Base-by-base conservation (phyloP, 2,888 invertebrate species). In the Amblyteles armatorius region DNA sequence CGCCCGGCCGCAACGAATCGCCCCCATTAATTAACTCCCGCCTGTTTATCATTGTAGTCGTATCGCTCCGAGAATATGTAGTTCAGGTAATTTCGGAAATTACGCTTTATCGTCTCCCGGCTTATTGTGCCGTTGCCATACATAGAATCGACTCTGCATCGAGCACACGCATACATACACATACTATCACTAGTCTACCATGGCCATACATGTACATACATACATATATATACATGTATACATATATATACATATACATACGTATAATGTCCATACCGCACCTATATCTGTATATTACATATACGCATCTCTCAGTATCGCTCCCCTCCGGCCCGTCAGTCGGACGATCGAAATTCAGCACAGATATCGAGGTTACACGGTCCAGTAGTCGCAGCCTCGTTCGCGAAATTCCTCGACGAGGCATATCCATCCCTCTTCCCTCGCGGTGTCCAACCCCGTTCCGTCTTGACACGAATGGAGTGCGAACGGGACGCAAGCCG, bases 401-500 rank as follows among this genome's bases (percentile, higher is more conserved):
- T 40, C 68, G 33, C 22, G 80, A 68, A 77, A 80, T 84, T 84
- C 72, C 84, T 77, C 73, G 55, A 79, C 72, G 33, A 52, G 67
- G 65, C 69, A 79, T 50, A 79, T 67, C 48, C 50, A 65, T 80
- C 19, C 69, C 65, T 77, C 50, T 16, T 57, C 57, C 48, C 50
- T 55, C 36, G 19, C 50, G 22, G 48, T 76, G 29, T 74, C 22
- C 13, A 6, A 33, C 19, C 44, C 55, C 68, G 71, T 77, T 77
- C 52, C 68, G 73, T 81, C 72, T 82, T 82, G 77, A 82, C 82
- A 68, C 68, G 72, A 44, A 84, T 77, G 52, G 71, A 77, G 76
- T 80, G 84, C 73, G 60, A 79, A 83, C 71, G 19, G 73, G 69
- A 78, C 26, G 40, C 33, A 2, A 48, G 71, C 65, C 50, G 72